phyloP scores from a whole-genome alignment of 1,140 invertebrate genomes.

The Zaprionus ornatus region DNA sequence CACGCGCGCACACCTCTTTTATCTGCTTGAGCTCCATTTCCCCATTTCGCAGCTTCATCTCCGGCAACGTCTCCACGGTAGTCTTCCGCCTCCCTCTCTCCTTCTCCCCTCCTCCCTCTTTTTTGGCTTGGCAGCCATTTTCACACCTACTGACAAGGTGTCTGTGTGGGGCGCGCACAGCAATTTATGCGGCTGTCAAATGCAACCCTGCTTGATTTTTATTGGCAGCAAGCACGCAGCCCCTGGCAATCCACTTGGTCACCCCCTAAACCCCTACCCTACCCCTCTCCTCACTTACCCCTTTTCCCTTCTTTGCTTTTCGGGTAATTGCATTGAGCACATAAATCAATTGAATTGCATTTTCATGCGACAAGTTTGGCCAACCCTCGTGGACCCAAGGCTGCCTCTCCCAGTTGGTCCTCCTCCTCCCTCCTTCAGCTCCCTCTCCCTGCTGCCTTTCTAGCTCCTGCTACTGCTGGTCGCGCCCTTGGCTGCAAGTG shows the following conservation, averaged over 20 bases:
- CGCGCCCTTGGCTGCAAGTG: slow-evolving; percentile 51
- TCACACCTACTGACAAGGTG: slow-evolving; percentile 76
- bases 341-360: slow-evolving; percentile 83
- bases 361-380: slow-evolving; percentile 80
- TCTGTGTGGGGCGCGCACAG: slow-evolving; percentile 36
- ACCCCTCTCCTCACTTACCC: not conserved
- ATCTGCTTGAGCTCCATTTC: slow-evolving; percentile 19
- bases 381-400: slow-evolving; percentile 40
- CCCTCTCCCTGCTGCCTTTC: not conserved
- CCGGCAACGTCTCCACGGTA: slow-evolving; percentile 10
- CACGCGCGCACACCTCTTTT: not conserved
- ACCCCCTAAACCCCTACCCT: too few relatives aligned
- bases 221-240: slow-evolving; percentile 73
- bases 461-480: not conserved
- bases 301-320: slow-evolving; percentile 40
- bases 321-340: slow-evolving; percentile 78
- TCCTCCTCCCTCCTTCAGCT: not conserved
- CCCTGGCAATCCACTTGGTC: slow-evolving; percentile 7
- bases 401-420: not conserved
- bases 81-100: not conserved
- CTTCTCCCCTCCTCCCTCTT: not conserved
- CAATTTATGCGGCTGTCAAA: slow-evolving; percentile 80
- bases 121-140: slow-evolving; percentile 59
- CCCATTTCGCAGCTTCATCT: slow-evolving; percentile 39
- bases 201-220: slow-evolving; percentile 74